Conservation (phyloP, 30 jellyfish, hydroid and myxozoan species). For the Sanderia malayensis region DNA sequence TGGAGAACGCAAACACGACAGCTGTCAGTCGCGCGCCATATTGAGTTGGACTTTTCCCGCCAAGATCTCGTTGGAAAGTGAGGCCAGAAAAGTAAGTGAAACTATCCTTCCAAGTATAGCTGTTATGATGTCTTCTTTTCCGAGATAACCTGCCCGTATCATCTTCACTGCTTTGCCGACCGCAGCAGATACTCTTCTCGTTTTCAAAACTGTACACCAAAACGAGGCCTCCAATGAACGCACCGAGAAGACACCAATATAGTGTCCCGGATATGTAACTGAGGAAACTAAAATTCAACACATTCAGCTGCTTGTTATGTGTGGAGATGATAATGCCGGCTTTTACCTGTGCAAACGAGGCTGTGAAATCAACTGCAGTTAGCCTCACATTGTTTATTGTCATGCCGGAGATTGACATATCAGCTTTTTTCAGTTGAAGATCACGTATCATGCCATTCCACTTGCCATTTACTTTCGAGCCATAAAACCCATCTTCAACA, state of each 20-base stretch:
- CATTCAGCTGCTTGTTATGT: not conserved
- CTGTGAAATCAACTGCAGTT: slow-evolving; percentile 48
- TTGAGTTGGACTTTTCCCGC: slow-evolving; percentile 76
- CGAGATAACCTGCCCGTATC: not conserved
- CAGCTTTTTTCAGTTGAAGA: slow-evolving; percentile 63
- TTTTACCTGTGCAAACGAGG: slow-evolving; percentile 51
- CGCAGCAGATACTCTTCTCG: slow-evolving; percentile 10
- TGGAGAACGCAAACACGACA: slow-evolving; percentile 68
- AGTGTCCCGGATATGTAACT: slow-evolving; percentile 50
- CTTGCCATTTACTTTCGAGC: slow-evolving; percentile 51
- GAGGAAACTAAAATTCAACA: slow-evolving; percentile 61
- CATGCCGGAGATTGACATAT: slow-evolving; percentile 73
- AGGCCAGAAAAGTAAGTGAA: slow-evolving; percentile 81
- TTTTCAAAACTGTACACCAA: slow-evolving; percentile 61
- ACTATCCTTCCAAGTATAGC: slow-evolving; percentile 56
- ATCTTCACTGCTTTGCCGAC: too few relatives aligned
- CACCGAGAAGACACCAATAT: slow-evolving; percentile 39
- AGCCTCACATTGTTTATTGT: slow-evolving; percentile 60
- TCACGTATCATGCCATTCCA: slow-evolving; percentile 97
- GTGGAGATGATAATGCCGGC: slow-evolving; percentile 57
- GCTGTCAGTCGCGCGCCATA: slow-evolving; percentile 81
- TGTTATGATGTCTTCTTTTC: not conserved
- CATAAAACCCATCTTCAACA: slow-evolving; percentile 77
- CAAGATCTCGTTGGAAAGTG: slow-evolving; percentile 84
- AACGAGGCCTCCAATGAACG: slow-evolving; percentile 41